Base-by-base conservation (phyloP, 2,888 invertebrate genomes). In the Eurytoma adleriae region DNA sequence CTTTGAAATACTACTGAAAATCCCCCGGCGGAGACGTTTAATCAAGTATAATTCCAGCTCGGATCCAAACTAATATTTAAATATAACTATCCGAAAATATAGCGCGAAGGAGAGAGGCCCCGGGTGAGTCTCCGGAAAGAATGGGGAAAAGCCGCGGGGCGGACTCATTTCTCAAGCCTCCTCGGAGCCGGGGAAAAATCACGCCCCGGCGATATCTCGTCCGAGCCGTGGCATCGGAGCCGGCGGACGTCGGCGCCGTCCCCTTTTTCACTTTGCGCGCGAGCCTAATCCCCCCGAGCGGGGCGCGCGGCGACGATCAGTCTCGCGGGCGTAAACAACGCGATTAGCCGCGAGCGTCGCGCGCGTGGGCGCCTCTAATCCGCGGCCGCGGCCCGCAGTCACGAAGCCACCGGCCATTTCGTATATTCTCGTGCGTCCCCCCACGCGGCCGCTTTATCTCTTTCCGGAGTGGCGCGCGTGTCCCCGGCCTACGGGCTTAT, bases 331-430 rank as follows among this genome's bases (percentile, higher is more conserved):
- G 85, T 86, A 86, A 87, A 87, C 85, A 84, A 76, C 66, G 80
- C 85, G 87, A 88, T 88, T 86, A 87, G 86, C 87, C 85, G 85
- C 40, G 30, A 7, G 20, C 20, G 18, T 20, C 18, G 5, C 18
- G 27, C 77, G 80, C 84, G 84, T 83, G 85, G 84, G 84, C 86
- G 86, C 86, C 86, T 85, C 87, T 88, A 79, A 77, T 80, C 85
- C 79, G 66, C 30, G 27, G 30, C 24, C 66, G 76, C 64, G 71
- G 83, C 79, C 86, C 82, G 78, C 79, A 84, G 83, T 85, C 87
- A 88, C 88, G 88, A 84, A 86, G 84, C 78, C 78, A 27, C 30
- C 52, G 16, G 52, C 66, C 40, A 14, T 64, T 54, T 27, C 52
- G 24, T 61, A 52, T 52, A 10, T 56, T 5, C 27, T n/a, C 20